Evolutionary conservation across 2,888 invertebrate genomes (phyloP).

Genomic region (Chrysolina americana): DNA sequence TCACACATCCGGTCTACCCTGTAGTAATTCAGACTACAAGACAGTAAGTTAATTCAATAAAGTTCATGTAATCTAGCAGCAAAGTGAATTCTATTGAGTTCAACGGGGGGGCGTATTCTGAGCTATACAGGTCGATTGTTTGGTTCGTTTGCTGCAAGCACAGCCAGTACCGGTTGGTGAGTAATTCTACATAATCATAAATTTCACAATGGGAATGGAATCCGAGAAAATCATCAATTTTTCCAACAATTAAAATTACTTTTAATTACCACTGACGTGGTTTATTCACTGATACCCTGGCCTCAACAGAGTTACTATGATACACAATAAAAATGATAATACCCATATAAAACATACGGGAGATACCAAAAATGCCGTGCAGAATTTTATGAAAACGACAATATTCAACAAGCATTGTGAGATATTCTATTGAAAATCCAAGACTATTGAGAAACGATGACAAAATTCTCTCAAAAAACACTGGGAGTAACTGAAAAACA

Average conservation of each 20-base stretch:
- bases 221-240: not conserved
- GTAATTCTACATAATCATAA: not conserved
- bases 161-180: slow-evolving; percentile 13
- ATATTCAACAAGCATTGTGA: no score
- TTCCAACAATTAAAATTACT: not conserved
- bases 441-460: not conserved
- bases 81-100: slow-evolving; percentile 16
- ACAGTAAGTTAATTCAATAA: slow-evolving; percentile 23
- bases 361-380: no score
- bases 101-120: slow-evolving; percentile 2
- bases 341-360: no score
- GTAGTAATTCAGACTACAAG: slow-evolving; percentile 18
- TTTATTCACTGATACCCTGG: not conserved
- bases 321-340: no score
- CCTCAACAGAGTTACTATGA: not conserved
- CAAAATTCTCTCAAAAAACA: not conserved
- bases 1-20: slow-evolving; percentile 37
- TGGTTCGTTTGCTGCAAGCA: slow-evolving; percentile 8
- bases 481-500: not conserved
- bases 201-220: not conserved
- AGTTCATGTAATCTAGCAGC: slow-evolving; percentile 24
- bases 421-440: no score
- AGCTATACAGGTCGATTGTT: slow-evolving; percentile 20
- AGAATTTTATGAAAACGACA: no score
- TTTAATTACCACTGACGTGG: not conserved